Percentiles rank a stretch among this genome's conserved stretches.
Conservation (phyloP, 2,113 vertebrate genomes). For the Xenotilapia caudafasciata region DNA sequence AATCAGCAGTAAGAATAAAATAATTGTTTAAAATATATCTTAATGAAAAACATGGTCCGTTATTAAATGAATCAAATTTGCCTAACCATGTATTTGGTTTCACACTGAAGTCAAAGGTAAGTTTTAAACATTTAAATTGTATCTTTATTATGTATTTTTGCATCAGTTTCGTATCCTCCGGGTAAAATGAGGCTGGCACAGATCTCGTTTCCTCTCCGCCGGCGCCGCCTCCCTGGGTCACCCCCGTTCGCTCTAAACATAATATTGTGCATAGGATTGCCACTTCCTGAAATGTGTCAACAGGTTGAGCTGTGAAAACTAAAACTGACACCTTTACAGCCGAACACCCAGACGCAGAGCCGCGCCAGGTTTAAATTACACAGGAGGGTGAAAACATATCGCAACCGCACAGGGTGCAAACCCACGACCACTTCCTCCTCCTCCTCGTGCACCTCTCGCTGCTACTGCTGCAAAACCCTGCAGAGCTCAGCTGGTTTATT, state of each 20-base stretch:
- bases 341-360: not conserved
- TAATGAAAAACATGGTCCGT: not conserved
- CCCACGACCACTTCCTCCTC: constrained; percentile 19
- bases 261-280: not conserved
- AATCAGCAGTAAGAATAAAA: not conserved
- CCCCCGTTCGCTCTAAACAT: not conserved
- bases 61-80: not conserved
- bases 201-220: not conserved
- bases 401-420: not conserved
- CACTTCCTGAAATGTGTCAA: not conserved
- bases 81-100: not conserved
- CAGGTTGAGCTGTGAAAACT: not conserved
- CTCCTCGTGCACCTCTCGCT: not conserved
- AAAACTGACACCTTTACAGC: not conserved
- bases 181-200: not conserved
- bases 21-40: not conserved
- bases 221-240: not conserved
- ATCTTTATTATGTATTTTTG: not conserved
- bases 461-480: not conserved
- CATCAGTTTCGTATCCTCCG: not conserved
- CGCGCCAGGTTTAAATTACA: not conserved
- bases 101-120: not conserved
- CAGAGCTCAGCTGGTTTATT: not conserved
- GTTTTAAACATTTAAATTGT: not conserved
- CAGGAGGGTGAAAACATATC: not conserved